Evolutionary conservation across 2,888 invertebrate species (phyloP).

Genomic region (Hyalella azteca): DNA sequence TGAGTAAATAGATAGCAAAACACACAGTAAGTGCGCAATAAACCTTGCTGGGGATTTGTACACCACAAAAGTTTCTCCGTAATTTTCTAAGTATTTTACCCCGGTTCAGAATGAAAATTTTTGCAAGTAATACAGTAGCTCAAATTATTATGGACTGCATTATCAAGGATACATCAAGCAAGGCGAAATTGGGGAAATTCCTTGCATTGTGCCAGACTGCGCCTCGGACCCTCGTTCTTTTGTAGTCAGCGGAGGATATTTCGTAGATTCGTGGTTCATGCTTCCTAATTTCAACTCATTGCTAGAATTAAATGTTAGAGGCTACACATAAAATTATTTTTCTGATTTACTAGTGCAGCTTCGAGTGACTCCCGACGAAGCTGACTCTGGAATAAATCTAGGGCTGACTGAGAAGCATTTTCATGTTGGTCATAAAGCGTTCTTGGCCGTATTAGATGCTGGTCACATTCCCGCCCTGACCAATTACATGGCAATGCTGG

Average conservation of each 20-base stretch:
- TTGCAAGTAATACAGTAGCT: not conserved
- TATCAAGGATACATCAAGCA: not conserved
- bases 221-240: not conserved
- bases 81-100: not conserved
- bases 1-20: not conserved
- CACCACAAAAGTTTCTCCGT: not conserved
- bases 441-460: constrained; percentile 16
- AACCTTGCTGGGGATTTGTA: constrained; percentile 12
- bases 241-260: not conserved
- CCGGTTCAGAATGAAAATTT: not conserved
- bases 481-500: not conserved
- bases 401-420: constrained; percentile 21
- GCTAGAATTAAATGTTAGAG: not conserved
- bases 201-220: constrained; percentile 6
- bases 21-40: not conserved
- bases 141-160: constrained; percentile 7
- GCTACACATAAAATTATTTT: not conserved
- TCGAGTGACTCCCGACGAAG: constrained; percentile 2
- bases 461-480: constrained; percentile 22
- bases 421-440: constrained; percentile 19
- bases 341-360: constrained; percentile 17
- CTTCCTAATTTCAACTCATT: not conserved
- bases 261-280: constrained; percentile 12
- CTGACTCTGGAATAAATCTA: constrained; percentile 25
- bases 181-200: not conserved